phyloP scores from a whole-genome alignment of 2,113 vertebrate genomes.

The Thinocorus orbignyianus region DNA sequence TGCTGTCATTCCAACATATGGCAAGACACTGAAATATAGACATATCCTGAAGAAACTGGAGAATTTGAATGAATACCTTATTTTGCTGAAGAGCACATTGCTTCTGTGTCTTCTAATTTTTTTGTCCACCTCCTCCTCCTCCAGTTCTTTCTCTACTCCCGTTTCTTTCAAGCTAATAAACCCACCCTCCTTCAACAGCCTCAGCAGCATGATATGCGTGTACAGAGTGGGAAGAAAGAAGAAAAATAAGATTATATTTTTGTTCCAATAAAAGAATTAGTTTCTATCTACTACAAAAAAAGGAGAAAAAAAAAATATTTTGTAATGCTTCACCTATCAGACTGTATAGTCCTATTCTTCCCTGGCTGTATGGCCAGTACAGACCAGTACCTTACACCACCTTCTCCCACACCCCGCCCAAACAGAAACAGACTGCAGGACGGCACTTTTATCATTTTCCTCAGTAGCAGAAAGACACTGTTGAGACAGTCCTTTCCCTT shows the following conservation, averaged over 20 bases:
- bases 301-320: background rate
- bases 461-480: background rate
- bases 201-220: background rate
- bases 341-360: background rate
- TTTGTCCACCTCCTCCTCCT: background rate
- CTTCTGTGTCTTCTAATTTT: background rate
- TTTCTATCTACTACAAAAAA: background rate
- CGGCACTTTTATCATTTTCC: background rate
- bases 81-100: background rate
- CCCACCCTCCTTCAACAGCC: background rate
- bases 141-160: background rate
- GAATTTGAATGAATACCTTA: constrained; percentile 19
- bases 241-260: background rate
- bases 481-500: constrained; percentile 29
- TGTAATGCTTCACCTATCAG: background rate
- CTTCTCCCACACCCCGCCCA: background rate
- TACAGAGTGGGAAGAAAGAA: background rate
- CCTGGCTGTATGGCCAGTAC: background rate
- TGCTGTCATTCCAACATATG: constrained; percentile 53
- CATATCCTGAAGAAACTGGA: background rate
- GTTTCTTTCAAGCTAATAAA: background rate
- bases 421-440: background rate
- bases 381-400: background rate
- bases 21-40: constrained; percentile 50
- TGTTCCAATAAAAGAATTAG: background rate